Percentiles rank a stretch among this genome's conserved stretches.
These are phyloP conservation scores for Syngnathus scovelli DNA, from an alignment of 2,113 vertebrate species.

Conservation along the genomic window DNA sequence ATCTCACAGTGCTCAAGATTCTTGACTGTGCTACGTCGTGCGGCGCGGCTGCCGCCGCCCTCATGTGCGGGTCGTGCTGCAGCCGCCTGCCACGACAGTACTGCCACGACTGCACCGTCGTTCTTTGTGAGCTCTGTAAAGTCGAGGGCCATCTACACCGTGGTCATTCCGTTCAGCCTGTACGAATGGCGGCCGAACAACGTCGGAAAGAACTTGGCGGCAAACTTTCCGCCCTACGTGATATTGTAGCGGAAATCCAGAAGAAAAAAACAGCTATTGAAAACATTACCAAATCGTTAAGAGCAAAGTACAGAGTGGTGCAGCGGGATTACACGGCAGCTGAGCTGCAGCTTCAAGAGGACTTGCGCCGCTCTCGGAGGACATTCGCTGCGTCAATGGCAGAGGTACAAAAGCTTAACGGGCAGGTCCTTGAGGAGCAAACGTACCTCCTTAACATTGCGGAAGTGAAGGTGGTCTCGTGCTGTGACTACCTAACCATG, in stretches of 20 bases:
- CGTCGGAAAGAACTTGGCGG: slow-evolving; percentile 80
- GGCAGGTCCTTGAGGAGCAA: slow-evolving; percentile 87
- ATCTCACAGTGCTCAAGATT: slow-evolving; percentile 93
- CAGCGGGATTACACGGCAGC: slow-evolving; percentile 87
- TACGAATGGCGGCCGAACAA: slow-evolving; percentile 83
- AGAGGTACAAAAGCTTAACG: slow-evolving; percentile 87
- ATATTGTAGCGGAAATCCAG: slow-evolving; percentile 82
- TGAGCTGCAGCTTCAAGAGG: slow-evolving; percentile 85
- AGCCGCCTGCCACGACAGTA: slow-evolving; percentile 87
- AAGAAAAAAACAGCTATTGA: slow-evolving; percentile 83
- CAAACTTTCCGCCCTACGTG: slow-evolving; percentile 76
- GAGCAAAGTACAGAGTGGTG: slow-evolving; percentile 79
- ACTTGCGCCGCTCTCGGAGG: slow-evolving; percentile 81
- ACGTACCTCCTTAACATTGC: slow-evolving; percentile 89
- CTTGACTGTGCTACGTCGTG: slow-evolving; percentile 82
- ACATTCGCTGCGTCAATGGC: slow-evolving; percentile 82
- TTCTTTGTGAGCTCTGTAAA: slow-evolving; percentile 85
- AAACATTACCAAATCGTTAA: slow-evolving; percentile 78
- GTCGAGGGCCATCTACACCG: slow-evolving; percentile 73
- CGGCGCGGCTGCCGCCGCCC: slow-evolving; percentile 76
- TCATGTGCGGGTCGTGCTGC: slow-evolving; percentile 86
- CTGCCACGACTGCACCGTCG: slow-evolving; percentile 77
- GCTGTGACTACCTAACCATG: slow-evolving; percentile 91
- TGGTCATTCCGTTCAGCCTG: slow-evolving; percentile 77
- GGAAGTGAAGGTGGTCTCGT: slow-evolving; percentile 90